Conservation (phyloP, 2,888 invertebrate genomes). For the Leptodirus hochenwartii region DNA sequence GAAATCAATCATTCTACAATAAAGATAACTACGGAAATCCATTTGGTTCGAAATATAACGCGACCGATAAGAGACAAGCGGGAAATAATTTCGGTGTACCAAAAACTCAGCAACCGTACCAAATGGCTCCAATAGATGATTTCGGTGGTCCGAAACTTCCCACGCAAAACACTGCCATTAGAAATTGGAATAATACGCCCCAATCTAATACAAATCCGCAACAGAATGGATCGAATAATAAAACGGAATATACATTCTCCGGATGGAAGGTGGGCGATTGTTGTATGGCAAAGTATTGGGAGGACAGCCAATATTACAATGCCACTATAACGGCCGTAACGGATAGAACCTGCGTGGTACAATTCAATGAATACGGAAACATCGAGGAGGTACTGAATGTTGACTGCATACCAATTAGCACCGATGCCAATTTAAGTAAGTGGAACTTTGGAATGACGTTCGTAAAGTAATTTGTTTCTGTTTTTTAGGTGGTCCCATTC, state of each 20-base stretch:
- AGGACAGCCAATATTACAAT: constrained; percentile 76
- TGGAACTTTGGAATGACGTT: no score
- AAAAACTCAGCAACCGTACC: constrained; percentile 1
- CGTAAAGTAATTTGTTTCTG: no score
- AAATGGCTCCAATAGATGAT: constrained; percentile 3
- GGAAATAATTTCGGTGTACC: no score
- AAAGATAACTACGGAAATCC: no score
- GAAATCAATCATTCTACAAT: no score
- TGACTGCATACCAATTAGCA: constrained; percentile 54
- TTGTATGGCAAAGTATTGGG: constrained; percentile 85
- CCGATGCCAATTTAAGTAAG: constrained; percentile 7
- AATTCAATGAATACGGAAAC: constrained; percentile 76
- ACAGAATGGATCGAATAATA: constrained; percentile 7
- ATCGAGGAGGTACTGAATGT: constrained; percentile 72
- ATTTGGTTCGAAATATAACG: no score
- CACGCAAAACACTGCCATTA: not conserved
- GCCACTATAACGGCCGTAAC: constrained; percentile 67
- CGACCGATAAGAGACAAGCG: no score
- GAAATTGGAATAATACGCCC: constrained; percentile 2
- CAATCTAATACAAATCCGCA: constrained; percentile 5
- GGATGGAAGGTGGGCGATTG: constrained; percentile 62
- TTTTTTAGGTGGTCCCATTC: no score
- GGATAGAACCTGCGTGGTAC: constrained; percentile 68
- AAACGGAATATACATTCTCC: constrained; percentile 1
- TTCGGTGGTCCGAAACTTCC: constrained; percentile 6